Base-by-base conservation (phyloP, 2,888 invertebrate genomes). In the Ochlodes sylvanus region DNA sequence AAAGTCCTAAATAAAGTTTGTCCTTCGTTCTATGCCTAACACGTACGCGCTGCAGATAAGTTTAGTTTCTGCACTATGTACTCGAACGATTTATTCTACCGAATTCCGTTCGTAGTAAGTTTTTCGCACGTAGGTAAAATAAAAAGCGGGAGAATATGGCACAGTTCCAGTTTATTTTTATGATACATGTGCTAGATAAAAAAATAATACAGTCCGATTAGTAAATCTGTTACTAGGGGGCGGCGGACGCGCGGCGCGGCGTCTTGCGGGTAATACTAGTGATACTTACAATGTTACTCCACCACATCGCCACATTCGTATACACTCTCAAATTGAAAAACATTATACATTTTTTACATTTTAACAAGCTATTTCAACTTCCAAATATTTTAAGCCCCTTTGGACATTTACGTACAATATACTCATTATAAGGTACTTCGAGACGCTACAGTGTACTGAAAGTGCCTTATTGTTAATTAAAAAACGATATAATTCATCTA, bases 181-280 rank as follows among this genome's bases (percentile, higher is more conserved):
- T 85, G 87, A 91, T 92, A 92, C 90, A 92, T 90, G 90, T 92
- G 89, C 91, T 91, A 89, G 87, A 88, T 90, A 90, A 90, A 93
- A 92, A 91, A 92, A 92, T 92, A 92, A 92, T 90, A 92, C 92
- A 92, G 90, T 92, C 88, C 87, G 84, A 92, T 90, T 89, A 90
- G 88, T 88, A 86, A 88, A 87, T 84, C 81, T 88, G 84, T 83
- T 81, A 80, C 83, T 81, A 75, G 81, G 69, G 69, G 70, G 60
- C 63, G 72, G 68, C 68, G 65, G 65, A 27, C 27, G 27, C 27
- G 27, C n/a, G 27, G 27, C 27, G 27, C 27, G 66, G 72, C 41
- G 58, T 65, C 47, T 19, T 32, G 52, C 73, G 75, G 75, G 71
- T 80, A 80, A 81, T 81, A 82, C 82, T 80, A 80, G 74, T 76